Conservation (phyloP, 2,797 vertebrate genomes). For the Pygocentrus nattereri region DNA sequence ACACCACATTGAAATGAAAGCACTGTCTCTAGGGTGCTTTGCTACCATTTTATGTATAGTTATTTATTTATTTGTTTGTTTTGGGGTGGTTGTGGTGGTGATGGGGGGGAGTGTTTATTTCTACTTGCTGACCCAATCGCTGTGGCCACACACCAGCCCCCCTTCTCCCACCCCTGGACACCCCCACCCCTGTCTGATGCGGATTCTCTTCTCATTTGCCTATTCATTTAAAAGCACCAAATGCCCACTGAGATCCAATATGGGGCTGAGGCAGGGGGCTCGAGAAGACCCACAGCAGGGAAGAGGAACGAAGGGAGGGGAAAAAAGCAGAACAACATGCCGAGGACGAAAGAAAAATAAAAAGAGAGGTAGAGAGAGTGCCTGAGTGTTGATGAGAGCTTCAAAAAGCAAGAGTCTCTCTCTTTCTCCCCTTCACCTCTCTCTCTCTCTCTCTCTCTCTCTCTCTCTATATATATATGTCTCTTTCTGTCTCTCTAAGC, state of each 20-base stretch:
- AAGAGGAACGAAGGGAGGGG: conserved; percentile 68
- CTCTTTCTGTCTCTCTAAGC: conserved; percentile 37
- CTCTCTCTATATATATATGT: too few relatives aligned
- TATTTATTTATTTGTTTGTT: conserved; percentile 48
- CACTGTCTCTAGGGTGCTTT: conserved; percentile 72
- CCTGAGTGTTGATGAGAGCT: conserved; percentile 65
- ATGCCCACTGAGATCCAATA: conserved; percentile 87
- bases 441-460: conserved; percentile 43
- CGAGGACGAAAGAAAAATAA: conserved; percentile 51
- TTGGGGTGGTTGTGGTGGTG: conserved; percentile 37
- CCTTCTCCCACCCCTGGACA: conserved; percentile 37
- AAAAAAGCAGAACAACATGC: conserved; percentile 48
- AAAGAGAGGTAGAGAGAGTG: conserved; percentile 42
- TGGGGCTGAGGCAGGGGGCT: conserved; percentile 82
- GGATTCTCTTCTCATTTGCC: conserved; percentile 81
- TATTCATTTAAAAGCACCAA: conserved; percentile 86
- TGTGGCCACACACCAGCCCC: conserved; percentile 70
- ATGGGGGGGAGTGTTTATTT: conserved; percentile 68
- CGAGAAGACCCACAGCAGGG: conserved; percentile 77
- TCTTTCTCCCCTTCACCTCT: not conserved
- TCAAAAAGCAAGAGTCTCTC: conserved; percentile 66
- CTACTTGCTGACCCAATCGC: conserved; percentile 76
- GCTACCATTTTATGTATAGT: conserved; percentile 68
- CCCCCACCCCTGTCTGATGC: conserved; percentile 53
- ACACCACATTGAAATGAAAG: conserved; percentile 78